Evolutionary conservation across 2,797 vertebrate genomes (phyloP).

Genomic region (Girardinus metallicus): DNA sequence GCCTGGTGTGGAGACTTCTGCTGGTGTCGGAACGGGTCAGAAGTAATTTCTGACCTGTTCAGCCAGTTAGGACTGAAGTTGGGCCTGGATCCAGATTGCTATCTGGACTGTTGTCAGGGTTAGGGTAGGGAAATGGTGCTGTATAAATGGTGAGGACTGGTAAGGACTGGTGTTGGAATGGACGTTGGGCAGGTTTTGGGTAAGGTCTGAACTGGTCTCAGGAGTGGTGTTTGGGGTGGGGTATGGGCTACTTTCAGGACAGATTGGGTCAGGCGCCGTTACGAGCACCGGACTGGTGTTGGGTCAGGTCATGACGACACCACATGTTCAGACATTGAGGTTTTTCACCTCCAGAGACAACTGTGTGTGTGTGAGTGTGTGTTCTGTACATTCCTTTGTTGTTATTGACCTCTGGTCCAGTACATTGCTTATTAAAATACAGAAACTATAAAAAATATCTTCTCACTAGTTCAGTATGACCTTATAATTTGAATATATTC

Average conservation of each 20-base stretch:
- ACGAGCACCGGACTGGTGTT: background rate
- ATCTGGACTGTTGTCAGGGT: background rate
- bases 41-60: too few relatives aligned
- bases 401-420: conserved; percentile 67
- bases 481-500: conserved; percentile 65
- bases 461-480: conserved; percentile 76
- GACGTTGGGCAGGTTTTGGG: background rate
- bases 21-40: too few relatives aligned
- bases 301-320: conserved; percentile 17
- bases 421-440: conserved; percentile 83
- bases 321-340: conserved; percentile 52
- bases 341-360: conserved; percentile 23
- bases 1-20: too few relatives aligned
- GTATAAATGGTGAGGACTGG: background rate
- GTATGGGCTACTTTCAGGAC: background rate
- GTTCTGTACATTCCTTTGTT: conserved; percentile 81
- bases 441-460: conserved; percentile 84
- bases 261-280: background rate
- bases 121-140: too few relatives aligned
- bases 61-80: background rate
- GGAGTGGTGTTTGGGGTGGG: background rate
- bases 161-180: background rate
- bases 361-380: conserved; percentile 42
- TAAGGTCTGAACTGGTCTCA: background rate
- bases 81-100: background rate